These are phyloP conservation scores for Castor canadensis DNA, from an alignment of 2,113 vertebrate species.

Conservation along the genomic window DNA sequence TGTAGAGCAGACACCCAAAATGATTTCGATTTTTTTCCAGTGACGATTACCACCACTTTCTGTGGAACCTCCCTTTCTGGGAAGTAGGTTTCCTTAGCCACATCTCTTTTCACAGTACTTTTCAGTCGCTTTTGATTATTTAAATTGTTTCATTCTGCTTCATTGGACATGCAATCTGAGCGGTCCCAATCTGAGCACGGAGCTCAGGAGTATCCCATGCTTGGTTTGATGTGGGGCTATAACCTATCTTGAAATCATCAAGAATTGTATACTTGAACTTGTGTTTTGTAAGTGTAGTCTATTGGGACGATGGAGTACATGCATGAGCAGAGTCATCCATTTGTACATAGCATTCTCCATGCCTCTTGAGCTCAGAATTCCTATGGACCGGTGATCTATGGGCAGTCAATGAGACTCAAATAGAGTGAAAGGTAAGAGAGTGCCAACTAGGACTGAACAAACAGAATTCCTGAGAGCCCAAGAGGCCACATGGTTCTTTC, in stretches of 20 bases:
- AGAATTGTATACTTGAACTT: slow-evolving; percentile 12
- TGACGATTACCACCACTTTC: not conserved
- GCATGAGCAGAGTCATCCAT: not conserved
- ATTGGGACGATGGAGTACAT: not conserved
- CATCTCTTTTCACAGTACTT: slow-evolving; percentile 5
- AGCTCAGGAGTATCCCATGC: not conserved
- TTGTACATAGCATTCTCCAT: not conserved
- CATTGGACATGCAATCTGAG: not conserved
- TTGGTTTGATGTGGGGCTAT: not conserved
- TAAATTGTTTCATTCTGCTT: not conserved
- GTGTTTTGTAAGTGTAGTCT: not conserved
- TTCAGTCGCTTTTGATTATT: not conserved
- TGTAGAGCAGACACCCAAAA: not conserved
- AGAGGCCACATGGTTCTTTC: not conserved
- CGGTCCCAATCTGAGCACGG: not conserved
- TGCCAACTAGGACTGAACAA: not conserved
- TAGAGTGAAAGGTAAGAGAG: not conserved
- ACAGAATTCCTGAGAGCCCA: not conserved
- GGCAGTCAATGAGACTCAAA: not conserved
- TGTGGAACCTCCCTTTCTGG: not conserved
- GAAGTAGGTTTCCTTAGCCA: not conserved
- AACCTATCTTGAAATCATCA: not conserved
- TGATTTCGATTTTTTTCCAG: not conserved
- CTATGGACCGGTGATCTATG: not conserved
- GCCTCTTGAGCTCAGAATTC: not conserved